These are phyloP conservation scores for Zaprionus africanus DNA, from an alignment of 1,140 invertebrate species.

Conservation along the genomic window DNA sequence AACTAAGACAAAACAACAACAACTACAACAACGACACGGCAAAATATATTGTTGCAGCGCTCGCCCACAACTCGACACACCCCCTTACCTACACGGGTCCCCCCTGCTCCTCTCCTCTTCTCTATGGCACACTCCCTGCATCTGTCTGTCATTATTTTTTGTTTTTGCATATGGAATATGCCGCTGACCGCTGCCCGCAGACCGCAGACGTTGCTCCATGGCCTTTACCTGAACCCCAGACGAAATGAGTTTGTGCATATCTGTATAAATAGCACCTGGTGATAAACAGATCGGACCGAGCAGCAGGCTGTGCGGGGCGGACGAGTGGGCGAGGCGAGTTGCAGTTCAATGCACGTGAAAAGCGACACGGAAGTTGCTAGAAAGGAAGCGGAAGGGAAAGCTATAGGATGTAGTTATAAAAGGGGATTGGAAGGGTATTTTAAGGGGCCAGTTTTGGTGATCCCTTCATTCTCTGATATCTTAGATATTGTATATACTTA, in stretches of 20 bases:
- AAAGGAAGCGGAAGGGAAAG: background rate
- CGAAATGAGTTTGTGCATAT: background rate
- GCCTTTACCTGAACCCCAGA: conserved; percentile 22
- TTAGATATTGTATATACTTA: no score
- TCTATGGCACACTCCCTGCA: background rate
- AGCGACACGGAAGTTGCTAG: background rate
- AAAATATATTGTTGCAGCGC: conserved; percentile 30
- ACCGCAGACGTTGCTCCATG: background rate
- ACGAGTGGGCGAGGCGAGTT: conserved; percentile 1
- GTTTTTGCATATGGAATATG: conserved; percentile 3
- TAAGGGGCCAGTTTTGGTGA: no score
- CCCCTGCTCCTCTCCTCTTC: background rate
- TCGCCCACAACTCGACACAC: background rate
- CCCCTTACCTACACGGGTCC: no score
- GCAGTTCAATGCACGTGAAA: conserved; percentile 16
- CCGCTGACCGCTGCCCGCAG: background rate
- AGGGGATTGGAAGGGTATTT: no score
- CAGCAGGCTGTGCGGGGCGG: background rate
- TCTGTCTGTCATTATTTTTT: background rate
- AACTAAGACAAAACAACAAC: conserved; percentile 6
- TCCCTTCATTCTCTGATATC: no score
- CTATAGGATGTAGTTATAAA: no score
- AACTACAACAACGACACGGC: background rate
- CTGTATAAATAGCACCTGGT: conserved; percentile 8
- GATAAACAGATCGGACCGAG: conserved; percentile 15